Conservation (phyloP, 2,113 vertebrate genomes). For the Zosterops lateralis region DNA sequence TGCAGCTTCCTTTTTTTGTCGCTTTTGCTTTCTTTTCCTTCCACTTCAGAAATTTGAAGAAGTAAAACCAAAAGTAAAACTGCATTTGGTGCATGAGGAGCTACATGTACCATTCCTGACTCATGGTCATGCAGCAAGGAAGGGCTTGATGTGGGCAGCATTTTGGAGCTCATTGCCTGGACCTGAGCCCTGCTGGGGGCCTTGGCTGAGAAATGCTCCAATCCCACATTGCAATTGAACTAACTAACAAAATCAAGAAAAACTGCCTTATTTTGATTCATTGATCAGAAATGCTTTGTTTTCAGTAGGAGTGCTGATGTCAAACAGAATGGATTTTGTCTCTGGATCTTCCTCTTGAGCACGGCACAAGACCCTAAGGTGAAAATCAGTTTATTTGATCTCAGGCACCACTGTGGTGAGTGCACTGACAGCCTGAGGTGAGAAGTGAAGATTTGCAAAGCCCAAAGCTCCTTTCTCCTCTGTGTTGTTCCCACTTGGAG, state of each 20-base stretch:
- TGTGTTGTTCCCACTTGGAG: accelerated
- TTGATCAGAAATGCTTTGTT: background rate
- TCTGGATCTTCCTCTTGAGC: background rate
- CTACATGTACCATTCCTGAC: background rate
- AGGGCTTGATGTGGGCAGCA: background rate
- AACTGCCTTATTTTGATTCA: background rate
- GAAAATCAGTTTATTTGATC: background rate
- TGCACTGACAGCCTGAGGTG: background rate
- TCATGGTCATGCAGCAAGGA: background rate
- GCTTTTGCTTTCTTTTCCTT: background rate
- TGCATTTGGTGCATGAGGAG: background rate
- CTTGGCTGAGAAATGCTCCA: background rate
- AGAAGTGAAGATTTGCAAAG: background rate
- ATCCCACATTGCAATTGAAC: background rate
- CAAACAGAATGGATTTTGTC: accelerated
- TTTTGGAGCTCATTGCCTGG: background rate
- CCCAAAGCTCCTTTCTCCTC: background rate
- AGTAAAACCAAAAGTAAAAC: background rate
- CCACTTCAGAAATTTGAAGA: background rate
- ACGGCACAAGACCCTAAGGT: background rate
- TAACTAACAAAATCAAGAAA: background rate
- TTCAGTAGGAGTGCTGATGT: background rate
- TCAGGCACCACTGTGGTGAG: background rate
- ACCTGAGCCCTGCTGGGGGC: background rate
- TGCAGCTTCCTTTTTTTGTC: accelerated